phyloP scores from a whole-genome alignment of 2,113 vertebrate genomes.

The Eulemur rufifrons region DNA sequence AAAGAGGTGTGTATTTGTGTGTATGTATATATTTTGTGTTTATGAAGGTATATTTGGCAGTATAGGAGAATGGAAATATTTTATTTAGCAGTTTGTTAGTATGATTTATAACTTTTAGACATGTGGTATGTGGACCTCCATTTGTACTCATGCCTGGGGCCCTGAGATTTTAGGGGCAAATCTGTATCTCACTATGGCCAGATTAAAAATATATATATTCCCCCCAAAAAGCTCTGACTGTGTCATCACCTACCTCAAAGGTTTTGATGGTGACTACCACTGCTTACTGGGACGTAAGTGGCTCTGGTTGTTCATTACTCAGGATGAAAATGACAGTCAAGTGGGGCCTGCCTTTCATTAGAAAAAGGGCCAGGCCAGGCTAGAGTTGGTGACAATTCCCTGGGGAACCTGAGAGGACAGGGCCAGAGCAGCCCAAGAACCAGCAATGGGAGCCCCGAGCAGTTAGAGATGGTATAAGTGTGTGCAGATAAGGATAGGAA shows the following conservation, averaged over 20 bases:
- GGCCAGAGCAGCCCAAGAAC: not conserved
- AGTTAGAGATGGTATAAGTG: not conserved
- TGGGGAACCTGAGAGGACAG: not conserved
- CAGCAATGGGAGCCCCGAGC: not conserved
- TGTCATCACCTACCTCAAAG: not conserved
- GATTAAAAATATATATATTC: not conserved
- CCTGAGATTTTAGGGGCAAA: not conserved
- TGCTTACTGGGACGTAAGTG: not conserved
- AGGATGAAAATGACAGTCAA: constrained; percentile 16
- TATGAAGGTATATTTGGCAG: not conserved
- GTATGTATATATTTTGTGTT: not conserved
- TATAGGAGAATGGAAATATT: not conserved
- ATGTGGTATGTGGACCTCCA: not conserved
- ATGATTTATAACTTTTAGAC: constrained; percentile 5
- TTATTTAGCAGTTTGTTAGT: not conserved
- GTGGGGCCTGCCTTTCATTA: constrained; percentile 38
- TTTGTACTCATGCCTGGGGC: not conserved
- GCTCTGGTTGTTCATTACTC: not conserved
- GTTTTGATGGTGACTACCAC: constrained; percentile 1
- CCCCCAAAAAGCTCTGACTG: constrained; percentile 3
- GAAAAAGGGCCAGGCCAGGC: constrained; percentile 20
- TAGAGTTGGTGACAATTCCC: not conserved
- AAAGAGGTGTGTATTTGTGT: not conserved
- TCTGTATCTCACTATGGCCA: not conserved
- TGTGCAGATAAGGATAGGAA: not conserved